Base-by-base conservation (phyloP, 2,888 invertebrate species). In the Cyclophora albipunctata region DNA sequence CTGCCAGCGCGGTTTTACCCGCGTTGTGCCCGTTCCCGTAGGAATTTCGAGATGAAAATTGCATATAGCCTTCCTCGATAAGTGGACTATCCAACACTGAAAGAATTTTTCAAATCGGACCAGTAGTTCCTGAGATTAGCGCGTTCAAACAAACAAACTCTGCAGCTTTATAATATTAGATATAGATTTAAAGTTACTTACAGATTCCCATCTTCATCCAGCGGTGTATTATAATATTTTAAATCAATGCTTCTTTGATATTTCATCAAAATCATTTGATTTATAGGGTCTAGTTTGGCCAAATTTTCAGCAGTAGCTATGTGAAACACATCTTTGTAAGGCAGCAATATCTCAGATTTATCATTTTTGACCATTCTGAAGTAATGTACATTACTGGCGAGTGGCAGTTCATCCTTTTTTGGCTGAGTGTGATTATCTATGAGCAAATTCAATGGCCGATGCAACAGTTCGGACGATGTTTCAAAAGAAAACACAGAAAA, bases 121-220 rank as follows among this genome's bases (percentile, higher is more conserved):
- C 20, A 20, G 20, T 20, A 20, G 20, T 20, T 20, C 20, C 20
- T 20, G 20, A 20, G 20, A 20, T 20, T 20, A 20, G 20, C 20
- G 20, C 20, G 20, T 20, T 20, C 20, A 20, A 20, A 20, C 20
- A 20, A 20, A 20, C 20, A 20, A 20, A 20, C 20, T 20, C 20
- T 20, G 20, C 20, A 20, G 20, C n/a, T 20, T 20, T 20, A 20
- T 20, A 1, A 20, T 20, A 20, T 20, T 20, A 20, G 20, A n/a
- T 20, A 20, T 20, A 20, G n/a, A 46, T 53, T 34, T 47, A 51
- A 53, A 45, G 42, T 46, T 52, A 84, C 87, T 85, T 57, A 87
- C 87, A 84, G 62, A 58, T 81, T 70, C 0, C 71, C 69, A 41
- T 82, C 75, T n/a, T 73, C 70, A 50, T 85, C 75, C 0, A 45